A percentile compares a stretch with the other conserved stretches of the same genome.
phyloP scores from a whole-genome alignment of 1,140 invertebrate species.

The Bacillus rossius region DNA sequence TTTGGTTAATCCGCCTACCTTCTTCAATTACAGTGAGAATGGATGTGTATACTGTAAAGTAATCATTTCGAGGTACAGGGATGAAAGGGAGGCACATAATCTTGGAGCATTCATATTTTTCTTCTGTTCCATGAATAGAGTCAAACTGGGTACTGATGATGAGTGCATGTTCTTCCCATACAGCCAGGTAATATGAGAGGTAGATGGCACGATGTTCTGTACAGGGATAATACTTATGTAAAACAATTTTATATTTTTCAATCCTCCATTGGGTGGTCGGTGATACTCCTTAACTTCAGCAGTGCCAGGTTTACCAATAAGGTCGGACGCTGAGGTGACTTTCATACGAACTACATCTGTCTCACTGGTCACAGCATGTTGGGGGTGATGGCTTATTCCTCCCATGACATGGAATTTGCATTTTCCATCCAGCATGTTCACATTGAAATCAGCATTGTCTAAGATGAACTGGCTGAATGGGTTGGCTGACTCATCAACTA shows the following conservation, averaged over 20 bases:
- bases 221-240: background rate
- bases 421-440: conserved; percentile 23
- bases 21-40: no score
- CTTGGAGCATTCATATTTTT: no score
- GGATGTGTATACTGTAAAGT: no score
- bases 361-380: no score
- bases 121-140: conserved; percentile 26
- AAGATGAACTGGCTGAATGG: conserved; percentile 26
- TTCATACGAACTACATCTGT: background rate
- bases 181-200: background rate
- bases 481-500: conserved; percentile 11
- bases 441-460: conserved; percentile 30
- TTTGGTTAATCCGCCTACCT: no score
- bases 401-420: conserved; percentile 29
- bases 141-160: conserved; percentile 22
- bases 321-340: background rate
- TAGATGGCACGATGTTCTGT: background rate
- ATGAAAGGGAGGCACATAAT: no score
- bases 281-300: no score
- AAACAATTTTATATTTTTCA: no score
- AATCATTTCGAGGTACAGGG: no score
- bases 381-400: conserved; percentile 16
- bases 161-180: conserved; percentile 21
- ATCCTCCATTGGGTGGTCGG: no score
- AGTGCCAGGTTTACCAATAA: background rate